These are phyloP conservation scores for Vidua chalybeata DNA, from an alignment of 2,113 vertebrate genomes.

Conservation along the genomic window DNA sequence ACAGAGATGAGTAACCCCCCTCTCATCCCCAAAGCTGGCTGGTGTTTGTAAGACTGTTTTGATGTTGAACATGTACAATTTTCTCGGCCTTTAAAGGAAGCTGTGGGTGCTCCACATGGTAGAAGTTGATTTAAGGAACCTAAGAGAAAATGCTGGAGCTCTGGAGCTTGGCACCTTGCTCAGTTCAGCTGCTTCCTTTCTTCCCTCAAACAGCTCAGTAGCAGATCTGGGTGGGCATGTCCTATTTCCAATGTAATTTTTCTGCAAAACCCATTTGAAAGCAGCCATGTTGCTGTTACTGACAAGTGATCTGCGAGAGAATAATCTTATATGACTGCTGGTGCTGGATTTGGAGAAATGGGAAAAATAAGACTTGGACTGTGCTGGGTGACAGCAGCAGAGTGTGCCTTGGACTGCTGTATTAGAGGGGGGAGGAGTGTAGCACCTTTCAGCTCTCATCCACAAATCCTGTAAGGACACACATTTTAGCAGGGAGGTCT, in stretches of 20 bases:
- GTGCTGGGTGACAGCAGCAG: background rate
- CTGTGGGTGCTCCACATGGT: background rate
- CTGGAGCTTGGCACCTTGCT: background rate
- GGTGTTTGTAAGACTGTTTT: background rate
- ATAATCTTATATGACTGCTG: background rate
- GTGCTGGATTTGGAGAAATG: background rate
- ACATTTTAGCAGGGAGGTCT: background rate
- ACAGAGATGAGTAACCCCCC: constrained; percentile 2
- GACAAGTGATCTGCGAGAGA: background rate
- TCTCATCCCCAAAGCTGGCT: background rate
- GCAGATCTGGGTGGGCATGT: constrained; percentile 1
- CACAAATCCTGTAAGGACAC: background rate
- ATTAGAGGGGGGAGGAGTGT: background rate
- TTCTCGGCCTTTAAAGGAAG: constrained; percentile 22
- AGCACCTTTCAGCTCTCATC: background rate
- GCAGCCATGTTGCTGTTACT: background rate
- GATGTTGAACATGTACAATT: background rate
- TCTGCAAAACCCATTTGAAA: constrained; percentile 3
- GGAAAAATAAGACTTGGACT: background rate
- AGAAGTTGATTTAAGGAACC: background rate
- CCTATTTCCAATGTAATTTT: constrained; percentile 2
- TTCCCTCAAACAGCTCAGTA: background rate
- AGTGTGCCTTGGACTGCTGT: background rate
- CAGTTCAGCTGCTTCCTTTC: background rate
- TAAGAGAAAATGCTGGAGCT: background rate